Evolutionary conservation across 2,888 invertebrate species (phyloP), one percentile per base, ranked within the genome.

Genomic region (Scrobipalpa atriplicella): DNA sequence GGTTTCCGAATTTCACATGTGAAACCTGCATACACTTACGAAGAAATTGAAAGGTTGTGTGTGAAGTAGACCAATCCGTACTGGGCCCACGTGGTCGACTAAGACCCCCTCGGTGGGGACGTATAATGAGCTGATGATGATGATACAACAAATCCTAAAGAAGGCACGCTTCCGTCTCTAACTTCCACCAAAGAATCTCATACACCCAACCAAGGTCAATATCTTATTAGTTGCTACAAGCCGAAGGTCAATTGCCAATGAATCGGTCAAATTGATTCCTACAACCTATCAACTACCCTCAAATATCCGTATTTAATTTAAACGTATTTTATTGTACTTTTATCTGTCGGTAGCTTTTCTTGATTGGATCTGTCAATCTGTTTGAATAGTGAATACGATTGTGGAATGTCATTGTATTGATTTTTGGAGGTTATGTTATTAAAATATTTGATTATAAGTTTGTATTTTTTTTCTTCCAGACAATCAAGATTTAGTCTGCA

Each of bases 311-410:
- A 36, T 58, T 36, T n/a, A 58, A 36, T 36, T 36, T 58, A 8
- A 58, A 36, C 2, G 29, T 29, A 36, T 36, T 21, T 13, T 29
- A 36, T 29, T 29, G 29, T 29, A 29, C 52, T 52, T 52, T 52
- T 52, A 47, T 60, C 18, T 62, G 67, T 62, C 64, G 18, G 9
- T 62, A 68, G 66, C 61, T 52, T 21, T 5, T 60, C 65, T 62
- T 68, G 62, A 66, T 68, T 71, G 39, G 61, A 47, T 16, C 64
- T 69, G 67, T 70, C 66, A 65, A 54, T 67, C 62, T 66, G 66
- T 67, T 61, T 54, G 29, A 65, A 62, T 62, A 47, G 47, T 47
- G 41, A 29, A 29, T 13, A 47, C n/a, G n/a, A 5, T 47, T 13
- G n/a, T 47, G 47, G 47, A 47, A 47, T 13, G 19, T 54, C 54